Percentiles rank a stretch among this genome's conserved stretches.
These are phyloP conservation scores for Mya arenaria DNA, from an alignment of 1,140 invertebrate genomes.

Conservation along the genomic window DNA sequence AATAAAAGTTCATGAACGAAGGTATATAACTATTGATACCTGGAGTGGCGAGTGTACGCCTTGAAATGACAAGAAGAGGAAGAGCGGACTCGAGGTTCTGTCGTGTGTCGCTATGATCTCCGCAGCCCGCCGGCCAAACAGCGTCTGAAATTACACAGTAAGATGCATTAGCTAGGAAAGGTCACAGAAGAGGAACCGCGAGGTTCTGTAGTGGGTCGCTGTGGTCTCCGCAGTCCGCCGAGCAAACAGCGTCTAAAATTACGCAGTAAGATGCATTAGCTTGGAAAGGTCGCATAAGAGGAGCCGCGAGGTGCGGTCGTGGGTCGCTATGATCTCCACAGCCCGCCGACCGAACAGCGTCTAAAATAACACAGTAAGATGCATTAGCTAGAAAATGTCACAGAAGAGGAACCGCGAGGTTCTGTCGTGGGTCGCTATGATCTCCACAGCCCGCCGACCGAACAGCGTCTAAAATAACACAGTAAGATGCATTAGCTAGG, in stretches of 20 bases:
- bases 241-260: too few species aligned
- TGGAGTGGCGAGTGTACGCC: slow-evolving; percentile 73
- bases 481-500: too few species aligned
- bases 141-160: slow-evolving; percentile 1
- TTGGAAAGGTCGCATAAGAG: slow-evolving; percentile 72
- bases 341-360: slow-evolving; percentile 36
- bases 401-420: not conserved
- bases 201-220: too few species aligned
- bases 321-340: slow-evolving; percentile 23
- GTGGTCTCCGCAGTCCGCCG: too few species aligned
- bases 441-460: too few species aligned
- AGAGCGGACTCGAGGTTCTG: slow-evolving; percentile 58
- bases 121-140: slow-evolving; percentile 34
- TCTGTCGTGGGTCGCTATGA: too few species aligned
- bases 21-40: slow-evolving; percentile 53
- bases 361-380: not conserved
- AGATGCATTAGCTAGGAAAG: not conserved
- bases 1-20: too few species aligned
- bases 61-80: slow-evolving; percentile 73
- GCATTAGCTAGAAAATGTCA: not conserved
- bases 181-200: not conserved
- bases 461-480: too few species aligned
- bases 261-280: too few species aligned
- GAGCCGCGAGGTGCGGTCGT: slow-evolving; percentile 48
- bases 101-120: slow-evolving; percentile 42